These are phyloP conservation scores for Lacerta agilis DNA, from an alignment of 2,797 vertebrate genomes.

Conservation along the genomic window DNA sequence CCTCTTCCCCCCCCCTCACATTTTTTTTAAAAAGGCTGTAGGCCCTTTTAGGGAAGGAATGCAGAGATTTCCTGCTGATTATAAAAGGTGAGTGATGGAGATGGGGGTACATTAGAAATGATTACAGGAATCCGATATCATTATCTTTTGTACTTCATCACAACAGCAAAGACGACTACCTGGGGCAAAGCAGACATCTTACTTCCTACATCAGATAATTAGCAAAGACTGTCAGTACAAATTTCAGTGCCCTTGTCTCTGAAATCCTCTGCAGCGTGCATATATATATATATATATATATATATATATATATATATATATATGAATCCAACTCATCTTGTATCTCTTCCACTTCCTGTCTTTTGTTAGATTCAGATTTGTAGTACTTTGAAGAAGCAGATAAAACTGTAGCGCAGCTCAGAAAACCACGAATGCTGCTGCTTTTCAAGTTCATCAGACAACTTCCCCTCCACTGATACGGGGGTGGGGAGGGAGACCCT, in stretches of 20 bases:
- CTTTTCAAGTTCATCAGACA: neutral
- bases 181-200: conserved; percentile 56
- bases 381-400: conserved; percentile 8
- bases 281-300: neutral
- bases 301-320: neutral
- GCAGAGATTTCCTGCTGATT: conserved; percentile 83
- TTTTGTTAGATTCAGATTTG: conserved; percentile 36
- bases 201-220: conserved; percentile 67
- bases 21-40: conserved; percentile 20
- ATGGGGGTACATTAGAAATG: conserved; percentile 75
- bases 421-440: neutral
- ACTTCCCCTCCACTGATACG: neutral
- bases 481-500: neutral
- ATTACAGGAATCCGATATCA: conserved; percentile 77
- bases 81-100: conserved; percentile 83
- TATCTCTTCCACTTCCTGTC: conserved; percentile 56
- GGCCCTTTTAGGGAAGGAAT: conserved; percentile 57
- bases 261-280: conserved; percentile 36
- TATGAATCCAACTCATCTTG: conserved; percentile 51
- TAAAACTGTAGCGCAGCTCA: neutral
- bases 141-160: conserved; percentile 69
- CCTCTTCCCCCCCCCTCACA: neutral
- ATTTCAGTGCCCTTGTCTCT: conserved; percentile 50
- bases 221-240: conserved; percentile 51
- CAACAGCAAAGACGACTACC: conserved; percentile 62